A percentile compares a stretch with the other conserved stretches of the same genome.
Evolutionary conservation across 2,888 invertebrate species (phyloP).

Genomic region (Mantis religiosa): DNA sequence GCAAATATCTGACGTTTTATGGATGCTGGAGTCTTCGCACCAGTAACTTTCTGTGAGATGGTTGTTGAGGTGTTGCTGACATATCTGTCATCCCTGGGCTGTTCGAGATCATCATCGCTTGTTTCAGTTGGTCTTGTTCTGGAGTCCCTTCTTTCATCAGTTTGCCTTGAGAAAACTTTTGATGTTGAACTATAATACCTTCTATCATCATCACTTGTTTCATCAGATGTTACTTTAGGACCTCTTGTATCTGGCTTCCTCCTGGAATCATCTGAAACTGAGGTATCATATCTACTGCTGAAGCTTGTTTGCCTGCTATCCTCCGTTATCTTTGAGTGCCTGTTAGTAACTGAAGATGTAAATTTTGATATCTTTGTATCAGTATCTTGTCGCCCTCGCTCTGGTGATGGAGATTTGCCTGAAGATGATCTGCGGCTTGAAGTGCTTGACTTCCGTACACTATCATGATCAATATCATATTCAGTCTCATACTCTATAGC

Average conservation of each 20-base stretch:
- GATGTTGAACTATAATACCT: neutral
- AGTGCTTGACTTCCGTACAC: slow-evolving; percentile 8
- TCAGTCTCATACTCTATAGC: slow-evolving; percentile 27
- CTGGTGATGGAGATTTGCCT: slow-evolving; percentile 21
- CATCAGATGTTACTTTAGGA: neutral
- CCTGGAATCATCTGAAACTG: neutral
- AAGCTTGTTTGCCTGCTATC: slow-evolving; percentile 6
- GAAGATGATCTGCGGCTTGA: slow-evolving; percentile 31
- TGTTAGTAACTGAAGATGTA: slow-evolving; percentile 24
- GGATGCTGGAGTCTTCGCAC: slow-evolving; percentile 15
- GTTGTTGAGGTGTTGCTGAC: slow-evolving; percentile 4
- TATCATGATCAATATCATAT: slow-evolving; percentile 26
- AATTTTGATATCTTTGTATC: neutral
- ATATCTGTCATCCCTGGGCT: neutral
- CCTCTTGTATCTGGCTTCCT: neutral
- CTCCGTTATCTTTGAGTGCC: slow-evolving; percentile 12
- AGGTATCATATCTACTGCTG: neutral
- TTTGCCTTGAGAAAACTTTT: neutral
- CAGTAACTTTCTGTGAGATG: neutral
- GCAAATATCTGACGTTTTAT: slow-evolving; percentile 25
- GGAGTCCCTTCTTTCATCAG: neutral
- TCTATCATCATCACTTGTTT: neutral
- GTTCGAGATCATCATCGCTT: neutral
- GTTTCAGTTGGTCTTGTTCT: neutral
- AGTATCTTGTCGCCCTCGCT: neutral